Evolutionary conservation across 2,113 vertebrate species (phyloP).

Genomic region (Lepisosteus osseus): DNA sequence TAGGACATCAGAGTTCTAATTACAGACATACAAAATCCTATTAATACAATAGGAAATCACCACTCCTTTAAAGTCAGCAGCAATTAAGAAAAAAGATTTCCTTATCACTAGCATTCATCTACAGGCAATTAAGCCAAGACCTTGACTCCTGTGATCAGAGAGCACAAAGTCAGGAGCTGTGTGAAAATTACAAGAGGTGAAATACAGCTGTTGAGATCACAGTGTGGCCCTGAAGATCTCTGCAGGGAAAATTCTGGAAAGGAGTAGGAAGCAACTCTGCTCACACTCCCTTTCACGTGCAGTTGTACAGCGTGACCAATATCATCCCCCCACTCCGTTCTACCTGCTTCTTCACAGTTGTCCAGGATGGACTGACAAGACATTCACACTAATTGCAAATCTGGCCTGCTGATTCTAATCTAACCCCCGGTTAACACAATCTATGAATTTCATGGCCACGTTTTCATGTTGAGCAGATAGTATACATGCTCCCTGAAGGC

Average conservation of each 20-base stretch:
- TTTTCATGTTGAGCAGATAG: neutral
- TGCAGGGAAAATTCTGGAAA: neutral
- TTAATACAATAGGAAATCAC: too few relatives aligned
- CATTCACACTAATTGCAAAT: neutral
- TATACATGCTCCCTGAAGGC: neutral
- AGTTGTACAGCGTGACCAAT: neutral
- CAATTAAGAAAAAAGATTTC: too few relatives aligned
- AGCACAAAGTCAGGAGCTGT: neutral
- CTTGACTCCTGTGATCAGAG: neutral
- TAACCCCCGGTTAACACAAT: neutral
- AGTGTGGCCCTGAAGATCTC: neutral
- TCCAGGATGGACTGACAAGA: neutral
- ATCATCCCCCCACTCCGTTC: neutral
- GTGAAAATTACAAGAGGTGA: neutral
- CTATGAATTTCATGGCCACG: neutral
- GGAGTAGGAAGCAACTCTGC: neutral
- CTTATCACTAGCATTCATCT: too few relatives aligned
- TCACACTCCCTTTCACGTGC: neutral
- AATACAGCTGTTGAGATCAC: neutral
- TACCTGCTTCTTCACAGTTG: neutral
- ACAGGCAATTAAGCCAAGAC: neutral
- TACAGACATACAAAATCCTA: too few relatives aligned
- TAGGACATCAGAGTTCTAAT: too few relatives aligned
- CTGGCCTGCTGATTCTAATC: neutral
- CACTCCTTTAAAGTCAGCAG: too few relatives aligned